Percentiles rank a stretch among this genome's conserved stretches.
These are phyloP conservation scores for Chelonoidis abingdonii DNA, from an alignment of 2,113 vertebrate genomes.

Conservation along the genomic window DNA sequence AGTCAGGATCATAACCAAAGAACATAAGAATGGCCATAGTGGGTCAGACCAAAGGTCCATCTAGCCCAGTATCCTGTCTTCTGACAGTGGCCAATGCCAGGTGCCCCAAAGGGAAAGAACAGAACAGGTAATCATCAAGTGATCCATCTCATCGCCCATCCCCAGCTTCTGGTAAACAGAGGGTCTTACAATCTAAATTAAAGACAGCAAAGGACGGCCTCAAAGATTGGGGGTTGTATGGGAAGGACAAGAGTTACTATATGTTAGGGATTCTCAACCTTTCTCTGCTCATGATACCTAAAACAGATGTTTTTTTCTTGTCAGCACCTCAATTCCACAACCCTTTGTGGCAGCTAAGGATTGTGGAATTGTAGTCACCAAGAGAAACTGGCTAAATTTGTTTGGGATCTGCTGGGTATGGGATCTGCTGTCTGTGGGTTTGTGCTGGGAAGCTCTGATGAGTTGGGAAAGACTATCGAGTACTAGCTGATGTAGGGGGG, in stretches of 20 bases:
- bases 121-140: no score
- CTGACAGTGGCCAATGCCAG: no score
- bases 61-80: no score
- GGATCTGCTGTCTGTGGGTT: neutral
- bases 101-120: no score
- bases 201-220: neutral
- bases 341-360: neutral
- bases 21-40: fast-evolving
- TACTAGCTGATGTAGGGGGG: neutral
- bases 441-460: neutral
- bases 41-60: no score
- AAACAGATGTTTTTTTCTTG: neutral
- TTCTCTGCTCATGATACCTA: neutral
- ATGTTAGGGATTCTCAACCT: neutral
- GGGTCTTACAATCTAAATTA: neutral
- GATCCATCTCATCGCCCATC: no score
- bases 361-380: neutral
- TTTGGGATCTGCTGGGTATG: neutral
- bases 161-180: neutral
- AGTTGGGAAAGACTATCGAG: neutral
- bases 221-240: neutral
- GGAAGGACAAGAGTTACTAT: neutral
- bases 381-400: neutral
- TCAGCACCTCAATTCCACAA: neutral
- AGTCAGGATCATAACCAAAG: neutral